Conservation (phyloP, 1,140 invertebrate genomes). For the Holotrichia oblita region DNA sequence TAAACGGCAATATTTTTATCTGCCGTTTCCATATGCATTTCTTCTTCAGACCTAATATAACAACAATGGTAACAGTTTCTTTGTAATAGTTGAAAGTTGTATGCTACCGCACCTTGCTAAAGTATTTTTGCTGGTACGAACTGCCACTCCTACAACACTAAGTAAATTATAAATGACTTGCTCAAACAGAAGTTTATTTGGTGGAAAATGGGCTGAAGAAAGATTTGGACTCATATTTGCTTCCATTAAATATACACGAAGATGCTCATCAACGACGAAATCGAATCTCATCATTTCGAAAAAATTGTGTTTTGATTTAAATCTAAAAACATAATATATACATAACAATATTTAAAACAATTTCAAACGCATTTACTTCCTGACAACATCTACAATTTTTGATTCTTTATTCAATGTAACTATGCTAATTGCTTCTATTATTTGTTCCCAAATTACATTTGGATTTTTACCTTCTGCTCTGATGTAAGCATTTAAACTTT, state of each 20-base stretch:
- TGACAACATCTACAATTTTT: slow-evolving; percentile 68
- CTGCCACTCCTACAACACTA: slow-evolving; percentile 79
- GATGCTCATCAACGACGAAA: slow-evolving; percentile 88
- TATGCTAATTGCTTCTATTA: slow-evolving; percentile 79
- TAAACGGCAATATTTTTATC: slow-evolving; percentile 84
- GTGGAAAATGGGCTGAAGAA: slow-evolving; percentile 90
- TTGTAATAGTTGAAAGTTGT: not conserved
- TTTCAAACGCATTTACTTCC: slow-evolving; percentile 53
- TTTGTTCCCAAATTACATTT: slow-evolving; percentile 80
- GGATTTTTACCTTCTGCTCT: slow-evolving; percentile 75
- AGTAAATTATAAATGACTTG: slow-evolving; percentile 92
- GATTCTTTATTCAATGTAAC: slow-evolving; percentile 81
- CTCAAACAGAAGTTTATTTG: slow-evolving; percentile 89
- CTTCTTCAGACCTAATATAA: slow-evolving; percentile 59
- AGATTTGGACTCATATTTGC: slow-evolving; percentile 99
- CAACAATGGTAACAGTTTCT: not conserved
- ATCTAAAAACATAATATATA: slow-evolving; percentile 49
- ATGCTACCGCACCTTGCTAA: not conserved
- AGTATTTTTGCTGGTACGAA: slow-evolving; percentile 56
- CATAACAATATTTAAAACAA: not conserved
- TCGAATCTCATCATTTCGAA: slow-evolving; percentile 96
- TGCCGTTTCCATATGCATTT: slow-evolving; percentile 75
- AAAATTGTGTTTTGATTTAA: slow-evolving; percentile 75
- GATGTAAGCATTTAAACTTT: slow-evolving; percentile 86
- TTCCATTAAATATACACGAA: slow-evolving; percentile 92